A percentile compares a stretch with the other conserved stretches of the same genome.
Conservation (phyloP, 2,888 invertebrate species). For the Hanleya hanleyi region DNA sequence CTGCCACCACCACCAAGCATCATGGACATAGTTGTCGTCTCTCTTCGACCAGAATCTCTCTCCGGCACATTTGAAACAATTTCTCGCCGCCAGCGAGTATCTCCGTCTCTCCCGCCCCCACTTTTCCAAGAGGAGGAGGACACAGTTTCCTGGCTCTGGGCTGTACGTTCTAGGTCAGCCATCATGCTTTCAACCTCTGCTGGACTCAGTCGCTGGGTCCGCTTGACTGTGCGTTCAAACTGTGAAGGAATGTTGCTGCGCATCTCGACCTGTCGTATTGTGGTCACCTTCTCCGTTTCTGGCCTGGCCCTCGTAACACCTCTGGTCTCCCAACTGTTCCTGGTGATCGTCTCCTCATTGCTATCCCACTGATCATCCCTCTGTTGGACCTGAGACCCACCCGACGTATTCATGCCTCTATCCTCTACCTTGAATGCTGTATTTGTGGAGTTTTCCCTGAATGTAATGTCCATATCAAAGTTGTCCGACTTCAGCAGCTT, state of each 20-base stretch:
- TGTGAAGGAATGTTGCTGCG: not conserved
- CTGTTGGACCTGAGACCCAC: not conserved
- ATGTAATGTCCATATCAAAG: conserved; percentile 16
- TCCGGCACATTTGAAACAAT: not conserved
- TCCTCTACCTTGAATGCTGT: conserved; percentile 20
- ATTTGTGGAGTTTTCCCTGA: conserved; percentile 31
- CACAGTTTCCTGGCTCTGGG: not conserved
- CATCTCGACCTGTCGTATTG: not conserved
- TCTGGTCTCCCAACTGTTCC: not conserved
- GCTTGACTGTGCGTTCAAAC: not conserved
- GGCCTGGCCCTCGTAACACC: not conserved
- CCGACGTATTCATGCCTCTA: conserved; percentile 39
- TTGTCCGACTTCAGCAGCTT: not conserved
- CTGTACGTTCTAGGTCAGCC: not conserved
- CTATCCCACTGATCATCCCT: not conserved
- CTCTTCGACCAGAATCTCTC: not conserved
- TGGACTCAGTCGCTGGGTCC: not conserved
- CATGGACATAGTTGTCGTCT: not conserved
- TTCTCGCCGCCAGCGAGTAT: not conserved
- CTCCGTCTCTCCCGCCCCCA: not conserved
- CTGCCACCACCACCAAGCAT: not conserved
- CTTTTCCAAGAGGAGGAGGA: not conserved
- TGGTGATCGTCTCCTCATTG: not conserved
- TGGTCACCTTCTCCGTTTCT: not conserved
- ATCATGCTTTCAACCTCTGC: not conserved